Percentiles rank a stretch among this genome's conserved stretches.
These are phyloP conservation scores for Leptatherina wallacei DNA, from an alignment of 2,797 vertebrate genomes.

Conservation along the genomic window DNA sequence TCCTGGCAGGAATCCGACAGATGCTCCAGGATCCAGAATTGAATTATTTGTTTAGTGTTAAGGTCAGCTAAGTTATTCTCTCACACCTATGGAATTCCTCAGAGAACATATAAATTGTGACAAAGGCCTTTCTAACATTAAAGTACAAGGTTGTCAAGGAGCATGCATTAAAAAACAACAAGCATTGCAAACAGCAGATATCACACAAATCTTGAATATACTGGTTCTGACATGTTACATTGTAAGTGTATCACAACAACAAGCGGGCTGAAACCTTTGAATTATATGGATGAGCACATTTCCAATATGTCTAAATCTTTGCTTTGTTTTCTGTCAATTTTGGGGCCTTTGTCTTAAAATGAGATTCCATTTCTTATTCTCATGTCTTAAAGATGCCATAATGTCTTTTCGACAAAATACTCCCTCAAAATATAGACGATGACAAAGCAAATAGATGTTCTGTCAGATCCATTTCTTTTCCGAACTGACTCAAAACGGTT, in stretches of 20 bases:
- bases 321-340: not conserved
- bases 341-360: not conserved
- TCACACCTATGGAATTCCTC: no score
- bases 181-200: not conserved
- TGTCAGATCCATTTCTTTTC: not conserved
- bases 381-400: not conserved
- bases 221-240: not conserved
- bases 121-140: not conserved
- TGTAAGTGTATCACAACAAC: not conserved
- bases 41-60: not conserved
- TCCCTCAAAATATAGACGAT: not conserved
- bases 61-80: not conserved
- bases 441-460: not conserved
- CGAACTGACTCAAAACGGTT: not conserved
- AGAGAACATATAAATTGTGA: not conserved
- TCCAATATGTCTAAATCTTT: not conserved
- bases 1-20: conserved; percentile 4
- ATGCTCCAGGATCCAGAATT: conserved; percentile 1
- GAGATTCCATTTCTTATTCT: not conserved
- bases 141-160: not conserved
- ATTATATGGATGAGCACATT: not conserved
- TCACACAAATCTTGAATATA: not conserved
- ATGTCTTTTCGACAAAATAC: not conserved
- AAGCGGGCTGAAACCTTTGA: not conserved
- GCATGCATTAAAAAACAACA: not conserved